A percentile compares a stretch with the other conserved stretches of the same genome.
phyloP scores from a whole-genome alignment of 2,113 vertebrate species.

The Psephotus haematonotus region DNA sequence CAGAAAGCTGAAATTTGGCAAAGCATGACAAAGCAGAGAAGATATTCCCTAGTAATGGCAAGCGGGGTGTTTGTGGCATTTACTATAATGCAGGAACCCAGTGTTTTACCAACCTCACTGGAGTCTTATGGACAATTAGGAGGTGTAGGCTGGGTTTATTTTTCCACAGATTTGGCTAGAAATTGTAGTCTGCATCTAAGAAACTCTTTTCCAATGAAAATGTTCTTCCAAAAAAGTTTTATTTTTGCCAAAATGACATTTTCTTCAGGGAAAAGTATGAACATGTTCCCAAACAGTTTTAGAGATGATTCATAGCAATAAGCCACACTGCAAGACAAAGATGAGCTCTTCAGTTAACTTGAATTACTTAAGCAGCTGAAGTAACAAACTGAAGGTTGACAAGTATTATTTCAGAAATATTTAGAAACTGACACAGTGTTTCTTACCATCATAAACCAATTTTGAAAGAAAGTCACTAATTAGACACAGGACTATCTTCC shows the following conservation, averaged over 20 bases:
- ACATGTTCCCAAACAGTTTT: conserved; percentile 10
- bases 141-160: background rate
- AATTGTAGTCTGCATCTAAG: background rate
- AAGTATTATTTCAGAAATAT: background rate
- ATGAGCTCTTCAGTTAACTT: background rate
- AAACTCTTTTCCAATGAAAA: background rate
- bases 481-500: background rate
- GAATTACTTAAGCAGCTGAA: conserved; percentile 7
- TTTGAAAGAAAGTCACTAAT: background rate
- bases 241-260: conserved; percentile 35
- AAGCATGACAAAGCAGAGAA: background rate
- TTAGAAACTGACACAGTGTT: background rate
- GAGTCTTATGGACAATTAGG: background rate
- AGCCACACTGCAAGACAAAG: background rate
- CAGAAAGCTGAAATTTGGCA: background rate
- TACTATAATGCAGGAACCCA: background rate
- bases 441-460: background rate
- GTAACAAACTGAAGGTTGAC: background rate
- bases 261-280: conserved; percentile 5
- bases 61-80: background rate
- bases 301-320: background rate
- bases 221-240: conserved; percentile 17
- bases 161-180: conserved; percentile 11
- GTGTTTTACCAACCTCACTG: background rate
- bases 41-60: background rate